phyloP scores from a whole-genome alignment of 2,113 vertebrate genomes.

The Larimichthys polyactis region DNA sequence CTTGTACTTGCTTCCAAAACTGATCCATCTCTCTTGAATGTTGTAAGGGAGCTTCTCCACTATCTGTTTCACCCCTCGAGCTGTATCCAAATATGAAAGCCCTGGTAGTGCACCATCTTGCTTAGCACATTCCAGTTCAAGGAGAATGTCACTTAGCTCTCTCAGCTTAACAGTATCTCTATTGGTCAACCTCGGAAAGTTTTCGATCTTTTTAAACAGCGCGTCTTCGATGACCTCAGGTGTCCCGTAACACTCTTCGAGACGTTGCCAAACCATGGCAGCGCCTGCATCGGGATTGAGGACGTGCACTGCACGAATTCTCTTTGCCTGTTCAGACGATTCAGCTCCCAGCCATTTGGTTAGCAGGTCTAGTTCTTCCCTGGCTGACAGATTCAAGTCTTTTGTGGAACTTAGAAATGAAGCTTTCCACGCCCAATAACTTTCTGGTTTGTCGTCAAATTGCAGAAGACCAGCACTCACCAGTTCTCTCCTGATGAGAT shows the following conservation, averaged over 20 bases:
- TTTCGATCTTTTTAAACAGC: neutral
- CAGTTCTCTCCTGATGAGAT: neutral
- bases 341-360: neutral
- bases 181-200: neutral
- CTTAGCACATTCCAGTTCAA: neutral
- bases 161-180: neutral
- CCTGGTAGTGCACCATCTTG: neutral
- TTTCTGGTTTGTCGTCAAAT: neutral
- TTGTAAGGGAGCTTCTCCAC: neutral
- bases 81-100: neutral
- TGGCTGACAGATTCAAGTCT: neutral
- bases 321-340: neutral
- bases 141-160: neutral
- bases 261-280: neutral
- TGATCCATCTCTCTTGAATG: slow-evolving; percentile 1
- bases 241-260: neutral
- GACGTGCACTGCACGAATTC: neutral
- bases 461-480: neutral
- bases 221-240: neutral
- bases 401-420: neutral
- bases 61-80: neutral
- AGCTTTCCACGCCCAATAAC: neutral
- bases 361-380: neutral
- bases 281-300: neutral
- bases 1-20: neutral